A percentile compares a stretch with the other conserved stretches of the same genome.
phyloP scores from a whole-genome alignment of 2,113 vertebrate species.

The Ochotona princeps region DNA sequence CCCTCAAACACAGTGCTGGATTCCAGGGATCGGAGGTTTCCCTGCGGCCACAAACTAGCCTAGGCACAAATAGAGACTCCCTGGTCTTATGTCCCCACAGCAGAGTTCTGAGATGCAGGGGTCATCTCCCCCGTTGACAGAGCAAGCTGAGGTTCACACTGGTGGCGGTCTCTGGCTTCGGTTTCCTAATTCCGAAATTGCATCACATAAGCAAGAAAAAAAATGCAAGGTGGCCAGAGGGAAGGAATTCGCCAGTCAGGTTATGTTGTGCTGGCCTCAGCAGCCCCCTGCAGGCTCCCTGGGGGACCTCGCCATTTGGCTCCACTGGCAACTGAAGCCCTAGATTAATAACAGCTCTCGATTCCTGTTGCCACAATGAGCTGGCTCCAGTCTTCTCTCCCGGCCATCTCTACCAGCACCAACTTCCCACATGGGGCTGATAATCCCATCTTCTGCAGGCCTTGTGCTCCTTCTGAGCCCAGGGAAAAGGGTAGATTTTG shows the following conservation, averaged over 20 bases:
- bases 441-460: neutral
- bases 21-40: neutral
- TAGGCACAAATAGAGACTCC: neutral
- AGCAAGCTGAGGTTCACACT: neutral
- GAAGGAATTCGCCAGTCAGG: no score
- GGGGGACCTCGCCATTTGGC: neutral
- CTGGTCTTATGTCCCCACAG: neutral
- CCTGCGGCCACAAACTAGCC: neutral
- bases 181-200: neutral
- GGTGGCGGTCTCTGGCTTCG: no score
- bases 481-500: neutral
- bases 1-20: neutral
- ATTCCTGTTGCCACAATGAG: neutral
- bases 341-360: neutral
- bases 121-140: neutral
- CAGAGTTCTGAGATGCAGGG: neutral
- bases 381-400: neutral
- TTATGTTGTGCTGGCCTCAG: fast-evolving
- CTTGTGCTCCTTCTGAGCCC: neutral
- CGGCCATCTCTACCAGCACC: neutral
- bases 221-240: neutral
- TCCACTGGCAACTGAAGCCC: neutral
- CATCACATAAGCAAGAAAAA: neutral
- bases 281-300: fast-evolving
- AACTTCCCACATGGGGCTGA: neutral